phyloP scores from a whole-genome alignment of 2,888 invertebrate genomes.

The Eupithecia tripunctaria region DNA sequence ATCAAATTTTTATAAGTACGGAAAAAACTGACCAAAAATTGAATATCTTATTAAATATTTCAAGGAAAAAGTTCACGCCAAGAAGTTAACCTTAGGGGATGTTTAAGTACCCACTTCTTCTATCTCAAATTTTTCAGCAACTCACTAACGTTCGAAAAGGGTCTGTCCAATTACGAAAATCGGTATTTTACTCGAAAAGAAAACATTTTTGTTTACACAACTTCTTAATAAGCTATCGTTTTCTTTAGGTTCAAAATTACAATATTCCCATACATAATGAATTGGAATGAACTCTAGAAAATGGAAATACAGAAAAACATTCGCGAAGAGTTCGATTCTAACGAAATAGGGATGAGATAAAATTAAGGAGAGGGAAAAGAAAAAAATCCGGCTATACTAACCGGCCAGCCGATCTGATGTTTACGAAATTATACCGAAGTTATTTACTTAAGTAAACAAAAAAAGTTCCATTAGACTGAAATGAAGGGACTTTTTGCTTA shows the following conservation, averaged over 20 bases:
- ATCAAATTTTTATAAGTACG: neutral
- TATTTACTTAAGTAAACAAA: no score
- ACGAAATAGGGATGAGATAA: constrained; percentile 2
- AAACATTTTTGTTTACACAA: constrained; percentile 22
- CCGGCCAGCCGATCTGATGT: no score
- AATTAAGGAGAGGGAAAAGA: neutral
- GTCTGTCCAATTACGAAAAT: constrained; percentile 25
- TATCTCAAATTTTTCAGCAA: constrained; percentile 6
- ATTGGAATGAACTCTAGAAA: constrained; percentile 26
- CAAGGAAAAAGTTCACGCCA: neutral
- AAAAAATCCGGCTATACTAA: neutral
- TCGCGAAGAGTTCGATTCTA: constrained; percentile 14
- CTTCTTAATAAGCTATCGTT: constrained; percentile 24
- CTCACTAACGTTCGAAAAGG: constrained; percentile 11
- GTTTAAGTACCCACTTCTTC: neutral
- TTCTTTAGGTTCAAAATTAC: constrained; percentile 10
- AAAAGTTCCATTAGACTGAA: no score
- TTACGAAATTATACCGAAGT: no score
- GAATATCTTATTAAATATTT: neutral
- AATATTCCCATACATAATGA: constrained; percentile 24
- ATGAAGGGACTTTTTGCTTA: no score
- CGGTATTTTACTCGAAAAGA: constrained; percentile 13
- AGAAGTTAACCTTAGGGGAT: neutral
- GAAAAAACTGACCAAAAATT: neutral
- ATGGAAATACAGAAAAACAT: constrained; percentile 32